Conservation (phyloP, 30 jellyfish, hydroid and myxozoan genomes). For the Pseudorhiza aurosa region DNA sequence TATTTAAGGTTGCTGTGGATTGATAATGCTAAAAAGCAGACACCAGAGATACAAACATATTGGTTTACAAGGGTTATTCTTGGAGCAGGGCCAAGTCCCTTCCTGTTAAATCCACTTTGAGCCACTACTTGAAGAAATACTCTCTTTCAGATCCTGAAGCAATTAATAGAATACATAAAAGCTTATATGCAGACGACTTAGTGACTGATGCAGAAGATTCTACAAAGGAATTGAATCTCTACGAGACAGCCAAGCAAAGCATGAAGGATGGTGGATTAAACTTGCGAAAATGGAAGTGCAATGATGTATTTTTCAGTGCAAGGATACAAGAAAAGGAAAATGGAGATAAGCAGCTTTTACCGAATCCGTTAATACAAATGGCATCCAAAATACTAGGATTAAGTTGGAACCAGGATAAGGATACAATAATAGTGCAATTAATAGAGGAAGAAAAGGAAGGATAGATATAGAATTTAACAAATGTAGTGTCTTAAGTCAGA, state of each 20-base stretch:
- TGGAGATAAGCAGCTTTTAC: background rate
- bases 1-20: slow-evolving; percentile 28
- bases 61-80: background rate
- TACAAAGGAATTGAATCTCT: too few species aligned
- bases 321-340: background rate
- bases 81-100: slow-evolving; percentile 12
- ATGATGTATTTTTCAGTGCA: background rate
- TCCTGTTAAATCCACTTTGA: slow-evolving; percentile 13
- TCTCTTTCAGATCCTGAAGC: slow-evolving; percentile 20
- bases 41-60: too few species aligned
- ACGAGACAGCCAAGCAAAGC: too few species aligned
- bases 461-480: background rate
- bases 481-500: slow-evolving; percentile 5
- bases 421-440: slow-evolving; percentile 11
- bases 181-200: background rate
- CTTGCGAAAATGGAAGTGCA: slow-evolving; percentile 19
- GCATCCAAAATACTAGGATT: slow-evolving; percentile 24
- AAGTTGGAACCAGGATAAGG: too few species aligned
- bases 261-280: too few species aligned
- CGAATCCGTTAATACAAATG: background rate
- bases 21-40: background rate
- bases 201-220: slow-evolving; percentile 32
- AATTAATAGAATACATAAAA: background rate
- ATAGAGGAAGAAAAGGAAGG: background rate
- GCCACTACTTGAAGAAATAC: slow-evolving; percentile 7